These are phyloP conservation scores for Chymomyza fuscimana DNA, from an alignment of 2,888 invertebrate species.

Conservation along the genomic window DNA sequence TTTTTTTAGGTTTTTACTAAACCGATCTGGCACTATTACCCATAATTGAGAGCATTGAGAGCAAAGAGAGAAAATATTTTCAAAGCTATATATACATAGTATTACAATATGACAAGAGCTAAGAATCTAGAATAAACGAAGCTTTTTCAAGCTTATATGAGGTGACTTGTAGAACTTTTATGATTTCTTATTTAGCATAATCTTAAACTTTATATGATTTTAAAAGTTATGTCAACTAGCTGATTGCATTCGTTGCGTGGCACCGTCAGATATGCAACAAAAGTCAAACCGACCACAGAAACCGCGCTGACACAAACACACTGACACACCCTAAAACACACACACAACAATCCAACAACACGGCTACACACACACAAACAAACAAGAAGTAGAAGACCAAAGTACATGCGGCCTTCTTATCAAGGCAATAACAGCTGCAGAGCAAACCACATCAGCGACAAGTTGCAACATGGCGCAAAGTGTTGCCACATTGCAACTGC, in stretches of 20 bases:
- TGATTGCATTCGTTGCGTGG: not conserved
- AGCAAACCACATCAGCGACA: not conserved
- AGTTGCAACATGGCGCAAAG: not conserved
- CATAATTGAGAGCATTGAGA: too few species aligned
- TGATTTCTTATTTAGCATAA: not conserved
- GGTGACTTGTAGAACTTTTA: not conserved
- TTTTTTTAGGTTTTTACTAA: too few species aligned
- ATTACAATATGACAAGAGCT: too few species aligned
- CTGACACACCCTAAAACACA: not conserved
- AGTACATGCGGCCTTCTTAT: conserved; percentile 58
- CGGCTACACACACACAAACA: conserved; percentile 4
- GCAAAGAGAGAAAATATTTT: too few species aligned
- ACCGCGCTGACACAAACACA: not conserved
- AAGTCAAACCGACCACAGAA: conserved; percentile 15
- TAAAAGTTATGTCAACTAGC: not conserved
- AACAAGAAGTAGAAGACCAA: conserved; percentile 42
- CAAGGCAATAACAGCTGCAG: conserved; percentile 57
- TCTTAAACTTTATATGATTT: not conserved
- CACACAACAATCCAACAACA: not conserved
- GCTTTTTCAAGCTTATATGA: not conserved
- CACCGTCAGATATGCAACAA: not conserved
- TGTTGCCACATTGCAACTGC: conserved; percentile 33
- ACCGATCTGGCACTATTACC: too few species aligned
- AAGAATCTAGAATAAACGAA: too few species aligned
- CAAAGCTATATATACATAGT: too few species aligned